phyloP scores from a whole-genome alignment of 2,888 invertebrate species.

The Idaea straminata region DNA sequence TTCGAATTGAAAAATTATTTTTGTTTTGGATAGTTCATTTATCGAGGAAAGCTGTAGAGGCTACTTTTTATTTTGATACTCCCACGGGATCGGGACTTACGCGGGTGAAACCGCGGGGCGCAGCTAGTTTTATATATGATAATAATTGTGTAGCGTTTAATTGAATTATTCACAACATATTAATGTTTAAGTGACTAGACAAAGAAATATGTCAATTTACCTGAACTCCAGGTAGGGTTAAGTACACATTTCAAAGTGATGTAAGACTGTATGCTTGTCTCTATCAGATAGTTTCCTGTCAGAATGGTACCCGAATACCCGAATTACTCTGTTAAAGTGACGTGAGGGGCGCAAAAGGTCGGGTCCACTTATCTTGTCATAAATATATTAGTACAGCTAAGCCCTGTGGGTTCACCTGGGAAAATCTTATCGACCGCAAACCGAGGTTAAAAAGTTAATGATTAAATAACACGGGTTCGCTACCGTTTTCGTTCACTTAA shows the following conservation, averaged over 20 bases:
- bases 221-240: background rate
- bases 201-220: background rate
- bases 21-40: too few species aligned
- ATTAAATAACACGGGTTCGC: background rate
- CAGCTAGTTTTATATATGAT: too few species aligned
- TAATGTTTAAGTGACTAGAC: background rate
- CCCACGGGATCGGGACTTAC: too few species aligned
- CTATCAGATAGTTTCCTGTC: background rate
- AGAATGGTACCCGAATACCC: background rate
- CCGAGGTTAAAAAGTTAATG: background rate
- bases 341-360: background rate
- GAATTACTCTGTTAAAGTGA: background rate
- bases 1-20: too few species aligned
- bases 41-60: too few species aligned
- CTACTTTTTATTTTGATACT: too few species aligned
- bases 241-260: background rate
- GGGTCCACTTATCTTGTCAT: background rate
- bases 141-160: too few species aligned
- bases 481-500: background rate
- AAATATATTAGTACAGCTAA: background rate
- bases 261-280: background rate
- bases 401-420: background rate
- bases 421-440: background rate
- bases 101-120: too few species aligned
- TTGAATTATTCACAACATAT: background rate